Evolutionary conservation across 2,888 invertebrate genomes (phyloP), one percentile per base, ranked within the genome.

Genomic region (Sthenelais limicola): DNA sequence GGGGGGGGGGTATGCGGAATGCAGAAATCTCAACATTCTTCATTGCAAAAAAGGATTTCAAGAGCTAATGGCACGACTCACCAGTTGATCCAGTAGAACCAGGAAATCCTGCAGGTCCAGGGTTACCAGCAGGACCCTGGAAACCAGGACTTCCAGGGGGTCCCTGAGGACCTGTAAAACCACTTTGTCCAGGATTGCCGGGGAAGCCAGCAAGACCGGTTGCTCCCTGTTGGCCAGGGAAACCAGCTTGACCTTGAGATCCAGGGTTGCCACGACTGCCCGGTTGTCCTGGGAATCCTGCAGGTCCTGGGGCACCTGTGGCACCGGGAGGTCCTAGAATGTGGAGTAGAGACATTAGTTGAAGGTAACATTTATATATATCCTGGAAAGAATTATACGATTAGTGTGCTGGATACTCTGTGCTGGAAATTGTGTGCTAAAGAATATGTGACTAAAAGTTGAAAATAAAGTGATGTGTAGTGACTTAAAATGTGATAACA

Each of bases 81-180:
- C n/a, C n/a, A n/a, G n/a, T n/a, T n/a, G n/a, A n/a, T 12, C 73
- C 73, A 12, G 30, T 21, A 38, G 71, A 28, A 9, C 62, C 62
- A 62, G 30, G 32, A 35, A 12, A 24, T 9, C 62, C 62, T 18
- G n/a, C 12, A 15, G 15, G 15, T 15, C 54, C 54, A 15, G 12
- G 21, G n/a, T 12, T 15, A 54, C 54, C 54, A 21, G 54, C 15
- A 24, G 12, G n/a, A 12, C 54, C 54, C 12, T 12, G n/a, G 12
- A 21, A n/a, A 21, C 54, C 54, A 18, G 12, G 54, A 15, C 15
- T 15, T 18, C 54, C 54, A 51, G 51, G 51, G 18, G 2, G 21
- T 21, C 68, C 68, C 33, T 1, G 56, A 18, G 18, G 32, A 32
- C 56, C 56, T 56, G 33, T 32, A 28, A 28, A 24, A 62, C 62